phyloP scores from a whole-genome alignment of 2,888 invertebrate species.

The Calameuta pallipes region DNA sequence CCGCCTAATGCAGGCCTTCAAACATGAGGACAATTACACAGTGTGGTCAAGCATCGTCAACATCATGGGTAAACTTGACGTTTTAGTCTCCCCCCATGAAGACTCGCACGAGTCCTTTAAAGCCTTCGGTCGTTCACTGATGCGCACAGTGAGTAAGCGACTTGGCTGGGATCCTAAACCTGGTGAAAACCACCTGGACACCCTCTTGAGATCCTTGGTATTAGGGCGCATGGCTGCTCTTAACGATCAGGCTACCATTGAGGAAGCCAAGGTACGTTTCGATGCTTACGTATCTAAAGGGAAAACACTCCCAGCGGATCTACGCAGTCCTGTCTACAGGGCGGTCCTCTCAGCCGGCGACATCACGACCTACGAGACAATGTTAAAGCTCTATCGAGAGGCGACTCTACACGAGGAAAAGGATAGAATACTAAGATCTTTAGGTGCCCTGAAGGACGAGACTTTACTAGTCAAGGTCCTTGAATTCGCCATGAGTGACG shows the following conservation, averaged over 20 bases:
- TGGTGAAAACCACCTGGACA: constrained; percentile 88
- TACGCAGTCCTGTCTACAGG: constrained; percentile 87
- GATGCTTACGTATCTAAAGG: constrained; percentile 75
- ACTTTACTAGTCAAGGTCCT: constrained; percentile 79
- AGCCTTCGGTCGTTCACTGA: constrained; percentile 79
- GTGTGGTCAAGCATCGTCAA: constrained; percentile 91
- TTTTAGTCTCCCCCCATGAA: constrained; percentile 80
- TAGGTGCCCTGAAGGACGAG: constrained; percentile 83
- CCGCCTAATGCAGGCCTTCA: constrained; percentile 85
- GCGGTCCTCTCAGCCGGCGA: constrained; percentile 80
- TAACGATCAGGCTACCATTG: constrained; percentile 81
- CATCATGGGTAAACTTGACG: constrained; percentile 81
- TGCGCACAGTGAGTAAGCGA: constrained; percentile 76
- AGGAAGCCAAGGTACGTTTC: constrained; percentile 81
- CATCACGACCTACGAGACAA: constrained; percentile 77
- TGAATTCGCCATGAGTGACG: constrained; percentile 86
- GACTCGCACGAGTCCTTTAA: constrained; percentile 80
- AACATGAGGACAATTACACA: constrained; percentile 89
- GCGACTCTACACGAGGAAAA: constrained; percentile 94
- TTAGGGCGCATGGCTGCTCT: constrained; percentile 85
- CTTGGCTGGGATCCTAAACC: constrained; percentile 89
- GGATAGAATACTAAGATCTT: constrained; percentile 86
- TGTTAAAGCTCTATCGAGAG: constrained; percentile 84
- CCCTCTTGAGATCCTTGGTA: constrained; percentile 86
- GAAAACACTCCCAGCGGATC: constrained; percentile 81